Conservation (phyloP, 2,113 vertebrate species). For the Pithys albifrons region DNA sequence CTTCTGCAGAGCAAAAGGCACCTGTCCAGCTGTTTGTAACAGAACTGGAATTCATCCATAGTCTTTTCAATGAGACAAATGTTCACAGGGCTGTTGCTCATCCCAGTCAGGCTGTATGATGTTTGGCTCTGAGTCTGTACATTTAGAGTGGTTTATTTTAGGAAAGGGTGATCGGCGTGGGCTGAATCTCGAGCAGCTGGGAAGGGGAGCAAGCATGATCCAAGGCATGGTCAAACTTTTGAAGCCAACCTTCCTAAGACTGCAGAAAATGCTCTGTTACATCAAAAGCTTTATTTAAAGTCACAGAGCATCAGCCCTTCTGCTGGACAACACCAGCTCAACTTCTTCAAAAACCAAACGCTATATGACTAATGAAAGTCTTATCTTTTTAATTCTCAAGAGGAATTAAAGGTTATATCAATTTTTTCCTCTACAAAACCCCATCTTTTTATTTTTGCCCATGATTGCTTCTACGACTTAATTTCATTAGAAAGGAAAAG, state of each 20-base stretch:
- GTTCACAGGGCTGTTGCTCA: not conserved
- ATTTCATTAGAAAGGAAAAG: not conserved
- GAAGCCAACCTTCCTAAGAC: not conserved
- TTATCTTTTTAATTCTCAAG: not conserved
- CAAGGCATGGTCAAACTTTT: not conserved
- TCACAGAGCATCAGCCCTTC: not conserved
- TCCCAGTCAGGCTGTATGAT: not conserved
- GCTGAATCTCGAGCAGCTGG: not conserved
- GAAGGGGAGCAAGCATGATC: not conserved
- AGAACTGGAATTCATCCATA: not conserved
- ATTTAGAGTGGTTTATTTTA: not conserved
- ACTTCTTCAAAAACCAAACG: not conserved
- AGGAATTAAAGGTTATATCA: not conserved
- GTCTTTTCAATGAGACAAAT: not conserved
- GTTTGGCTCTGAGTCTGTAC: not conserved
- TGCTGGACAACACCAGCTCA: not conserved
- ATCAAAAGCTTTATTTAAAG: not conserved
- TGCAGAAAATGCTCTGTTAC: not conserved
- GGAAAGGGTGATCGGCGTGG: not conserved
- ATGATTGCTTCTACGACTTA: not conserved
- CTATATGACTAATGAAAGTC: not conserved
- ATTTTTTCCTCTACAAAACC: not conserved
- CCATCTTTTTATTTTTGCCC: not conserved
- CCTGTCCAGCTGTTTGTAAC: not conserved
- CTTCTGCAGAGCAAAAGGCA: not conserved